Conservation (phyloP, 2,113 vertebrate species). For the Azemiops feae region DNA sequence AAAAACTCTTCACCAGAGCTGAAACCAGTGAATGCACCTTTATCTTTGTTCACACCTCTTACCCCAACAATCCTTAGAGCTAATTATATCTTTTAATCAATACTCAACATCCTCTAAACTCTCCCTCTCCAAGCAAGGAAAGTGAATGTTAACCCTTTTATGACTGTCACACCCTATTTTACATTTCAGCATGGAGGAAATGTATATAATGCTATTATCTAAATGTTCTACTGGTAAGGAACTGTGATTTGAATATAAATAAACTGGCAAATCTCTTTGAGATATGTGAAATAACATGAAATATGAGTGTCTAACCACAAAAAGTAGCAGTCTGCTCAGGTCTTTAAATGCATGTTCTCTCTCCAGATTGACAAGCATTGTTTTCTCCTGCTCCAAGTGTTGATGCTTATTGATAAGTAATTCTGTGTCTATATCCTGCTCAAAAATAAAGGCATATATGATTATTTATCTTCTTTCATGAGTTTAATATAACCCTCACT, state of each 20-base stretch:
- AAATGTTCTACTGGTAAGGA: neutral
- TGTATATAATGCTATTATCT: neutral
- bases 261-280: neutral
- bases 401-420: slow-evolving; percentile 21
- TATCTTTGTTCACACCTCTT: neutral
- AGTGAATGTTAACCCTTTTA: neutral
- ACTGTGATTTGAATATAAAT: neutral
- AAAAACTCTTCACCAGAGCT: neutral
- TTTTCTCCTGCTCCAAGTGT: slow-evolving; percentile 20
- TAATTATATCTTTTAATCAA: neutral
- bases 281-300: neutral
- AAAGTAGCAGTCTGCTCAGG: neutral
- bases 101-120: neutral
- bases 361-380: neutral
- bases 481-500: slow-evolving; percentile 26
- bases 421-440: slow-evolving; percentile 9
- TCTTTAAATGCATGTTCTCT: neutral
- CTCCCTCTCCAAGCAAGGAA: neutral
- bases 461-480: slow-evolving; percentile 46
- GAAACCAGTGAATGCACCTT: neutral
- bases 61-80: neutral
- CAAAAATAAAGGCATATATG: slow-evolving; percentile 28
- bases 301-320: neutral
- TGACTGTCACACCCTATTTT: neutral
- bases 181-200: neutral